Evolutionary conservation across 2,888 invertebrate species (phyloP), one percentile per base, ranked within the genome.

Genomic region (Drosophila infuscata): DNA sequence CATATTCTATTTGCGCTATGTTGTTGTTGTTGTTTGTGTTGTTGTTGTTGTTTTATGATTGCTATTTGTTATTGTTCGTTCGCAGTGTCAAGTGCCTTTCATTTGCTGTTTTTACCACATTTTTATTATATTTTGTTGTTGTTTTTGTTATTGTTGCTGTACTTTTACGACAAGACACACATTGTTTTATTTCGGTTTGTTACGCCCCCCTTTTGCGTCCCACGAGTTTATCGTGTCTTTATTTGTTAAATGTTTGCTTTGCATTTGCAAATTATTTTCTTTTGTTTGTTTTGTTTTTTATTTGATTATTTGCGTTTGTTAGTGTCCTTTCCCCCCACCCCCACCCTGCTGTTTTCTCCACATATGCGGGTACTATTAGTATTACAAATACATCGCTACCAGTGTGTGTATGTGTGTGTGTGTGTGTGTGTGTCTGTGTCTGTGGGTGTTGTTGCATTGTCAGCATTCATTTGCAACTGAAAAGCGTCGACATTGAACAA

Each of bases 401-500:
- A 25, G 4, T 58, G 33, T 15, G 2, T 11, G 11, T 36, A 25
- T 57, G 54, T 57, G 54, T 38, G n/a, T n/a, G n/a, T n/a, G n/a
- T n/a, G n/a, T n/a, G 51, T 74, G 53, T 69, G 68, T 41, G n/a
- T 68, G 60, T 36, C 17, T 7, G 7, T 17, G 0, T 9, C 46
- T 46, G 46, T 38, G 35, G 35, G 53, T 73, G 64, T 67, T 57
- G 64, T 62, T 74, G 83, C 86, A 85, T 85, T 85, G 84, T 88
- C 83, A 73, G 72, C 88, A 83, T 77, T 85, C 58, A 85, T 83
- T 88, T 79, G 86, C 72, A 88, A 73, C 68, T 74, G 77, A 83
- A 83, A 79, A 71, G 83, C 76, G 70, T 59, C 82, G 85, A 84
- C 83, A 87, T 84, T 87, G 82, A 62, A 29, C 53, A 38, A 52